Percentiles rank a stretch among this genome's conserved stretches.
Conservation (phyloP, 2,888 invertebrate genomes). For the Hydropsyche betteni region DNA sequence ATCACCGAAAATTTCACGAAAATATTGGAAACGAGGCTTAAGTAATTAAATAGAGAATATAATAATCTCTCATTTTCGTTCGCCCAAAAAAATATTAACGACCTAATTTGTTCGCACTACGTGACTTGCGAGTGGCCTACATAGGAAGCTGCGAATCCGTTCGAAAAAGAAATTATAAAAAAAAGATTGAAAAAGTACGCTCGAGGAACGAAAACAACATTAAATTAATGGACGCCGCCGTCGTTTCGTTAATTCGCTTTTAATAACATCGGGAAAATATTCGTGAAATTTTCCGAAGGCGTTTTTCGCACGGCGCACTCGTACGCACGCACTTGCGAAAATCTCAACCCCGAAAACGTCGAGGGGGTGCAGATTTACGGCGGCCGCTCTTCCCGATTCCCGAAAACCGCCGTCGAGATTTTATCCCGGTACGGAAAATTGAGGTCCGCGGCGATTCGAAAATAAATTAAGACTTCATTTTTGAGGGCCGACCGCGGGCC, state of each 20-base stretch:
- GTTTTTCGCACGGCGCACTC: neutral
- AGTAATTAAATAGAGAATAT: conserved; percentile 3
- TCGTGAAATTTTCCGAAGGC: conserved; percentile 3
- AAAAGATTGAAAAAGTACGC: neutral
- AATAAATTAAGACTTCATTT: conserved; percentile 43
- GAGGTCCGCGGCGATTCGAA: conserved; percentile 34
- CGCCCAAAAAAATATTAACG: neutral
- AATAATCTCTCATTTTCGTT: conserved; percentile 15
- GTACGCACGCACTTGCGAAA: neutral
- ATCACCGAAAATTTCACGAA: neutral
- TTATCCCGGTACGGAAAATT: conserved; percentile 36
- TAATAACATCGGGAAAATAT: conserved; percentile 3
- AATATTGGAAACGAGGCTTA: neutral
- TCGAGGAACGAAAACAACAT: conserved; percentile 10
- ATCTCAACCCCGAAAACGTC: too few relatives aligned
- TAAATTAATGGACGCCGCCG: conserved; percentile 11
- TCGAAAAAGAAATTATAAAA: neutral
- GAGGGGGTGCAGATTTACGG: conserved; percentile 28
- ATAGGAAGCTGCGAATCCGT: too few relatives aligned
- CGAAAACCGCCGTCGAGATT: conserved; percentile 34
- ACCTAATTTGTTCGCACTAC: conserved; percentile 10
- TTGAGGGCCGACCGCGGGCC: conserved; percentile 20
- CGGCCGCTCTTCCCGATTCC: neutral
- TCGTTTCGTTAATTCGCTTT: conserved; percentile 10
- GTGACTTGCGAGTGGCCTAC: too few relatives aligned